Percentiles rank a stretch among this genome's conserved stretches.
phyloP scores from a whole-genome alignment of 2,797 vertebrate genomes.

The Simalia tracyae region DNA sequence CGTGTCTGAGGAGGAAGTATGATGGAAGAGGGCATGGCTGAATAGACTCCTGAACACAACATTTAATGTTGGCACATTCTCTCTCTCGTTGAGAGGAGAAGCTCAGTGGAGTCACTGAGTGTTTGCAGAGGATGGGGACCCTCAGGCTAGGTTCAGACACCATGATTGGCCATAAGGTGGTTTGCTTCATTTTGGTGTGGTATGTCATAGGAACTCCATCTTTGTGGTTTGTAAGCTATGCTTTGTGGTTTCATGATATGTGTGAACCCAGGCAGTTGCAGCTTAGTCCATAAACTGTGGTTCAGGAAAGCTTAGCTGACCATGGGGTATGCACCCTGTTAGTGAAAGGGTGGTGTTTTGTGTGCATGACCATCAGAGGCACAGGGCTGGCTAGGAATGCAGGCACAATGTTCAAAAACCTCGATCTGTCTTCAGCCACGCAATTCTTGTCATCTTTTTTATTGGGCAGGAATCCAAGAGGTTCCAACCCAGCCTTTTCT shows the following conservation, averaged over 20 bases:
- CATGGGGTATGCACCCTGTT: not conserved
- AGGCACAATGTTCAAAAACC: not conserved
- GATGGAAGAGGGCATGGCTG: not conserved
- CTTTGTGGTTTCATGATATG: not conserved
- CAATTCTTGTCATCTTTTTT: not conserved
- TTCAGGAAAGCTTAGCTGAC: not conserved
- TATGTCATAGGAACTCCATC: not conserved
- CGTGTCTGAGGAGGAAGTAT: not conserved
- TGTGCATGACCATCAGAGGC: not conserved
- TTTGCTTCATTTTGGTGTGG: not conserved
- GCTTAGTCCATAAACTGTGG: not conserved
- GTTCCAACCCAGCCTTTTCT: no score
- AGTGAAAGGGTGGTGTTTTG: not conserved
- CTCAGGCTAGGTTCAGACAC: not conserved
- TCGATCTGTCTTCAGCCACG: not conserved
- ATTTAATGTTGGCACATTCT: not conserved
- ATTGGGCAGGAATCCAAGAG: not conserved
- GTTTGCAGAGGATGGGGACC: not conserved
- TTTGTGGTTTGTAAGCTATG: not conserved
- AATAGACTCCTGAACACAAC: not conserved
- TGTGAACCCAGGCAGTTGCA: not conserved
- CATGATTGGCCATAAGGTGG: not conserved
- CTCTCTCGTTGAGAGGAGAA: not conserved
- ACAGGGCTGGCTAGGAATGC: not conserved
- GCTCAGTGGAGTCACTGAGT: not conserved